Conservation (phyloP, 2,113 vertebrate species). For the Tympanuchus pallidicinctus region DNA sequence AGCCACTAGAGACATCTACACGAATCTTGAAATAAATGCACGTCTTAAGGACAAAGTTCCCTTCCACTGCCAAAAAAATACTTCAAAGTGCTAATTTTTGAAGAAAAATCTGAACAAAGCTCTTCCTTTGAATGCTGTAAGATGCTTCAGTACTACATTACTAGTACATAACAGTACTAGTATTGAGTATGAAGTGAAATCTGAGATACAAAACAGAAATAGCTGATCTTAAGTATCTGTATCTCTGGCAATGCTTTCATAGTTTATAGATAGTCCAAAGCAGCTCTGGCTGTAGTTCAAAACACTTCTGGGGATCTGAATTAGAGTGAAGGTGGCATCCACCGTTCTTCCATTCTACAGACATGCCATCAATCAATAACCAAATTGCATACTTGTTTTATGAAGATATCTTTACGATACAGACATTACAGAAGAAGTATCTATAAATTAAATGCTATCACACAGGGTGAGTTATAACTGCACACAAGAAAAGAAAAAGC, state of each 20-base stretch:
- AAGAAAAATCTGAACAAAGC: neutral
- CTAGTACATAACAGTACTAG: no score
- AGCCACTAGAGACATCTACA: neutral
- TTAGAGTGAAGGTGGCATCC: neutral
- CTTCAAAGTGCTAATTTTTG: neutral
- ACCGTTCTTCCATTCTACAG: neutral
- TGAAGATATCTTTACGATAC: neutral
- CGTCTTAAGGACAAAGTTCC: neutral
- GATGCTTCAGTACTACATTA: neutral
- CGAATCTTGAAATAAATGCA: neutral
- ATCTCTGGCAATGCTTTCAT: neutral
- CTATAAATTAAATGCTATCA: neutral
- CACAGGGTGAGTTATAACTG: neutral
- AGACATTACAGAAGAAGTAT: neutral
- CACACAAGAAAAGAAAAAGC: fast-evolving
- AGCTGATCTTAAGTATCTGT: neutral
- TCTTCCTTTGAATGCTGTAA: neutral
- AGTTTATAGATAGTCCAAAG: neutral
- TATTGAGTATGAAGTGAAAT: neutral
- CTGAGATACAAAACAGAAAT: neutral
- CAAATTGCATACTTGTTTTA: neutral
- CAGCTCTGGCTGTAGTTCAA: neutral
- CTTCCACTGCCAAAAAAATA: neutral
- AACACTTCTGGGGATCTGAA: neutral
- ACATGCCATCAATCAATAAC: neutral